A percentile compares a stretch with the other conserved stretches of the same genome.
Conservation (phyloP, 1,140 invertebrate genomes). For the Brevipalpus yothersi region DNA sequence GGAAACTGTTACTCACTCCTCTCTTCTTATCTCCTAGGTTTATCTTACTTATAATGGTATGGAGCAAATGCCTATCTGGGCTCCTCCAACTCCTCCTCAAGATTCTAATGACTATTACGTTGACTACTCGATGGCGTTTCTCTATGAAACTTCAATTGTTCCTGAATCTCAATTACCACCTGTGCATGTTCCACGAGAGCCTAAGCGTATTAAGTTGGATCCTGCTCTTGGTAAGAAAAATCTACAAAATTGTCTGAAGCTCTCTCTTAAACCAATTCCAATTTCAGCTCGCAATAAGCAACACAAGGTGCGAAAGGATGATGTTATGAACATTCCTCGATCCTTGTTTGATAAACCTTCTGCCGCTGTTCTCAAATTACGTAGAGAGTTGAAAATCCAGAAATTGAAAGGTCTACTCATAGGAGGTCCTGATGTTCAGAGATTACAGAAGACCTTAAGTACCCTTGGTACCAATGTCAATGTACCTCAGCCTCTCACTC, state of each 20-base stretch:
- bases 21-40: slow-evolving; percentile 15
- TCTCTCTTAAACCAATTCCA: neutral
- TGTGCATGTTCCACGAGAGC: slow-evolving; percentile 52
- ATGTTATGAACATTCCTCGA: slow-evolving; percentile 46
- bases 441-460: slow-evolving; percentile 1
- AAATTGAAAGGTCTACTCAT: slow-evolving; percentile 29
- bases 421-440: slow-evolving; percentile 14
- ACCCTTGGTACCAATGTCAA: slow-evolving; percentile 1
- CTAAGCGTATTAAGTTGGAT: slow-evolving; percentile 41
- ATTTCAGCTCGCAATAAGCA: slow-evolving; percentile 16
- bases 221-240: slow-evolving; percentile 16
- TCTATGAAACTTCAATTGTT: slow-evolving; percentile 60
- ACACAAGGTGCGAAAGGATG: slow-evolving; percentile 34
- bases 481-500: slow-evolving; percentile 18
- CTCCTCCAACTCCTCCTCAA: slow-evolving; percentile 72
- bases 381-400: slow-evolving; percentile 45
- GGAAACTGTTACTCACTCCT: slow-evolving; percentile 9
- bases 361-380: slow-evolving; percentile 43
- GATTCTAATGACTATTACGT: slow-evolving; percentile 56
- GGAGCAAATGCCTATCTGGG: slow-evolving; percentile 43
- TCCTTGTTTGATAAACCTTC: slow-evolving; percentile 68
- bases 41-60: slow-evolving; percentile 19
- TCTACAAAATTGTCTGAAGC: neutral
- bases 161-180: slow-evolving; percentile 56
- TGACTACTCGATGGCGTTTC: slow-evolving; percentile 51